Evolutionary conservation across 2,113 vertebrate genomes (phyloP).

Genomic region (Chrysemys picta): DNA sequence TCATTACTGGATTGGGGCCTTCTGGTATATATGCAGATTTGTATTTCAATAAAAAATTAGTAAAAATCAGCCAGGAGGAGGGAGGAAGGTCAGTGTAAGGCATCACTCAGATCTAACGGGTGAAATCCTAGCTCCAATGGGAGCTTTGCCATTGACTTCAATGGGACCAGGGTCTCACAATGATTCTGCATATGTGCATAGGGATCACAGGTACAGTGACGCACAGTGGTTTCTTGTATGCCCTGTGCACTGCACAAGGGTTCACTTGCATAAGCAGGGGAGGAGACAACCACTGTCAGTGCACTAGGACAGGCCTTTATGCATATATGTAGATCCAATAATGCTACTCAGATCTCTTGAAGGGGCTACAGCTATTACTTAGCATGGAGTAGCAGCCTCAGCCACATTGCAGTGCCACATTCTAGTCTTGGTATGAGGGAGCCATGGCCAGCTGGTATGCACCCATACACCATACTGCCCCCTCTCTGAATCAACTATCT

Average conservation of each 20-base stretch:
- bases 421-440: slow-evolving; percentile 37
- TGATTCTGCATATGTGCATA: fast-evolving
- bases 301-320: not conserved
- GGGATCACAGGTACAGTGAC: too few relatives aligned
- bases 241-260: not conserved
- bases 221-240: fast-evolving
- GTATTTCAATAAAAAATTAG: not conserved
- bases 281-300: not conserved
- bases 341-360: slow-evolving; percentile 27
- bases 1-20: not conserved
- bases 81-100: not conserved
- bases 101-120: not conserved
- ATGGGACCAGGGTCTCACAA: not conserved
- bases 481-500: not conserved
- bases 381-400: not conserved
- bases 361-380: slow-evolving; percentile 47
- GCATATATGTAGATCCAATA: slow-evolving; percentile 22
- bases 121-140: not conserved
- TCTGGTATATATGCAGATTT: not conserved
- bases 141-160: not conserved
- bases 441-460: not conserved
- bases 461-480: not conserved
- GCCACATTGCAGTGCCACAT: slow-evolving; percentile 19
- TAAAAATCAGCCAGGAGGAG: not conserved
- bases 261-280: not conserved